Conservation (phyloP, 2,888 invertebrate species). For the Homarus gammarus region DNA sequence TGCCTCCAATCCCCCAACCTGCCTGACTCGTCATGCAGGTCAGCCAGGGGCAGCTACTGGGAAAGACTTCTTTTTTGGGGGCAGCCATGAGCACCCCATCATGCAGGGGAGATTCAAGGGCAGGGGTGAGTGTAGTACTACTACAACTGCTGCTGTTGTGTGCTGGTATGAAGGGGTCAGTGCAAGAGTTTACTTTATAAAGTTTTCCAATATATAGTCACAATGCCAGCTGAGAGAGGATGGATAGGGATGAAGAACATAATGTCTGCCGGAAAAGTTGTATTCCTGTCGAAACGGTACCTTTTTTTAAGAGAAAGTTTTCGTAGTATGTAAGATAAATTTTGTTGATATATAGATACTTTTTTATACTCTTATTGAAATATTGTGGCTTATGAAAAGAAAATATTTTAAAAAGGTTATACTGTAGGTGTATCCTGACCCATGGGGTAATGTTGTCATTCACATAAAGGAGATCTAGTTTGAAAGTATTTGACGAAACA, state of each 20-base stretch:
- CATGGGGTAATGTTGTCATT: too few relatives aligned
- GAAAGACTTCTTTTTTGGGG: constrained; percentile 28
- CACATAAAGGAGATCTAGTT: too few relatives aligned
- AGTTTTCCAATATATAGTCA: background rate
- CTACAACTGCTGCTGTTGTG: background rate
- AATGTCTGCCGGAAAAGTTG: background rate
- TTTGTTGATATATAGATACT: background rate
- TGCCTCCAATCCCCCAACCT: background rate
- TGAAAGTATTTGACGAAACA: too few relatives aligned
- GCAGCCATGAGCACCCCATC: constrained; percentile 5
- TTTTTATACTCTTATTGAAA: background rate
- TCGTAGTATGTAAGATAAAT: background rate
- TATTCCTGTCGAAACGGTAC: background rate
- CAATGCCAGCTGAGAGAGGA: background rate
- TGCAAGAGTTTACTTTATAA: background rate
- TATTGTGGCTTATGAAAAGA: background rate
- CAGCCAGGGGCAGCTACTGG: constrained; percentile 2
- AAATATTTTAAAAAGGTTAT: too few relatives aligned
- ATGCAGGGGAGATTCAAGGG: background rate
- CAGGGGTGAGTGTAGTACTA: background rate
- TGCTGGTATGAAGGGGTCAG: background rate
- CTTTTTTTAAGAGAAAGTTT: background rate
- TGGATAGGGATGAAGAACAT: background rate
- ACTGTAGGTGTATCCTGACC: too few relatives aligned
- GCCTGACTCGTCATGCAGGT: constrained; percentile 42